Evolutionary conservation across 2,113 vertebrate species (phyloP).

Genomic region (Pyrgilauda ruficollis): DNA sequence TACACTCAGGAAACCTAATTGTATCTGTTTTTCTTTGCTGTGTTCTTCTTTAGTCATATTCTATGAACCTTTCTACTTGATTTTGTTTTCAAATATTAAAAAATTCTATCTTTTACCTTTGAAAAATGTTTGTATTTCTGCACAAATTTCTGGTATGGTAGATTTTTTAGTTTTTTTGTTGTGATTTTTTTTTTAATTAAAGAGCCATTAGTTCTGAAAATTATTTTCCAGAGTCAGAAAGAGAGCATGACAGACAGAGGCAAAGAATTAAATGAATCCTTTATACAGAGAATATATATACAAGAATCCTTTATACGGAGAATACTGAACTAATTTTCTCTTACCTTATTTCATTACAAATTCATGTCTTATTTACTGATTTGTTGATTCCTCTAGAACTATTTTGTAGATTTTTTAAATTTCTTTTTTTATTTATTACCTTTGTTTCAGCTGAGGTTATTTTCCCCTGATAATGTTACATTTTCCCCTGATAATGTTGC

Average conservation of each 20-base stretch:
- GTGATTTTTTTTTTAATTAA: neutral
- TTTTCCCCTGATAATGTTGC: neutral
- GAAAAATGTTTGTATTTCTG: neutral
- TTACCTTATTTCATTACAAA: neutral
- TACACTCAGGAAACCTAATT: neutral
- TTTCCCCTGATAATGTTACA: neutral
- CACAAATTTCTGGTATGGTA: neutral
- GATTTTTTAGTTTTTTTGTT: neutral
- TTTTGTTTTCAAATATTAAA: neutral
- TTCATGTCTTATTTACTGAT: neutral
- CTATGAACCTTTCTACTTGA: neutral
- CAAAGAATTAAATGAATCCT: neutral
- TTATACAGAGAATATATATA: neutral
- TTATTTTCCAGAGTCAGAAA: neutral
- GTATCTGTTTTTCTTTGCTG: neutral
- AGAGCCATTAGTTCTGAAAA: neutral
- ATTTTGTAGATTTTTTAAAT: fast-evolving
- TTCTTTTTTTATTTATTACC: neutral
- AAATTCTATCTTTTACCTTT: neutral
- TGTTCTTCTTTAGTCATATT: neutral
- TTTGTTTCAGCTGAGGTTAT: neutral
- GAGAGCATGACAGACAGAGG: neutral
- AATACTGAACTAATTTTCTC: neutral
- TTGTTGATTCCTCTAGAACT: neutral
- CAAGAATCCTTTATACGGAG: neutral